These are phyloP conservation scores for Rhodinocichla rosea DNA, from an alignment of 2,113 vertebrate species.

Conservation along the genomic window DNA sequence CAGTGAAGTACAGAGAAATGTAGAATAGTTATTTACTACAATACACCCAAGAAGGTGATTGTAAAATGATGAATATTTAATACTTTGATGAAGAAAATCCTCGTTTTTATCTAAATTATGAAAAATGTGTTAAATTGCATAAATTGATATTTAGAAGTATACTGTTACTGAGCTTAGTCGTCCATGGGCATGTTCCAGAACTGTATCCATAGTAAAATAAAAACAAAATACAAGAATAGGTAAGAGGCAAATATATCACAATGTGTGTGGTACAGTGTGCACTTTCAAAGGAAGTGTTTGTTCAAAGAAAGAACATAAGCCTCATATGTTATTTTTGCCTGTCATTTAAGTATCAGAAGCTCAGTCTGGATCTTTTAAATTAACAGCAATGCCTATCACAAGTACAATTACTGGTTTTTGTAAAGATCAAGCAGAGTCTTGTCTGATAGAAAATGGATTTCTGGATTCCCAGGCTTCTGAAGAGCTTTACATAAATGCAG, in stretches of 20 bases:
- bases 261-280: not conserved
- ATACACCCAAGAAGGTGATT: not conserved
- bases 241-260: not conserved
- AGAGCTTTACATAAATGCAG: not conserved
- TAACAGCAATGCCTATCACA: not conserved
- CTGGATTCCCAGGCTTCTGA: slow-evolving; percentile 8
- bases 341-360: not conserved
- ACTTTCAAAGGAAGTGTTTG: slow-evolving; percentile 20
- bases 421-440: slow-evolving; percentile 28
- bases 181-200: slow-evolving; percentile 15
- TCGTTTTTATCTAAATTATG: not conserved
- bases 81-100: not conserved
- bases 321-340: not conserved
- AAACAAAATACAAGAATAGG: not conserved
- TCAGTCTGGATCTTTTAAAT: slow-evolving; percentile 34
- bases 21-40: not conserved
- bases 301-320: not conserved
- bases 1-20: not conserved
- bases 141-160: not conserved
- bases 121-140: not conserved
- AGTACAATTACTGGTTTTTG: not conserved
- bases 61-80: slow-evolving; percentile 13
- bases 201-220: not conserved
- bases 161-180: not conserved
- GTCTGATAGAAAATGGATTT: slow-evolving; percentile 23